Conservation (phyloP, 2,113 vertebrate genomes). For the Ochotona curzoniae region DNA sequence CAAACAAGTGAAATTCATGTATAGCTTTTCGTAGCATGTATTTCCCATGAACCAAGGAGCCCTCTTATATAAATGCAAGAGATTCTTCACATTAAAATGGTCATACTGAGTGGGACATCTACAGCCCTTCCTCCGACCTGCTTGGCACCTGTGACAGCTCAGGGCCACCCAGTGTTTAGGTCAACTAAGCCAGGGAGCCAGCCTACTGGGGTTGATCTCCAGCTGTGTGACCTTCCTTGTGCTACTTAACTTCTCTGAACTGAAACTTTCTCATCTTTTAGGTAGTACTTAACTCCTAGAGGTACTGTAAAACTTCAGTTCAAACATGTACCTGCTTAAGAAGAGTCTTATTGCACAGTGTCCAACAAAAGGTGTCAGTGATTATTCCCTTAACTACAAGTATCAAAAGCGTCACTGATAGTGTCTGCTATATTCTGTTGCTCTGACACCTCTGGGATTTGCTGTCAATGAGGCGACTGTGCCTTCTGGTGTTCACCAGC, state of each 20-base stretch:
- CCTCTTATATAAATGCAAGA: neutral
- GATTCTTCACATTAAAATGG: neutral
- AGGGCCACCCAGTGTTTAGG: neutral
- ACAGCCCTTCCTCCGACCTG: neutral
- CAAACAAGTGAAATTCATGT: no score
- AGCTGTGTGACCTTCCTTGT: neutral
- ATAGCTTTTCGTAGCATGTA: no score
- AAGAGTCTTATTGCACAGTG: neutral
- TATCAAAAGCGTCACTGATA: neutral
- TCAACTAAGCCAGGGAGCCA: neutral
- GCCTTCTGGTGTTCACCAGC: neutral
- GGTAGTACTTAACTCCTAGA: neutral
- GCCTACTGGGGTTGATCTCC: neutral
- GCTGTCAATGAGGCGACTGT: neutral
- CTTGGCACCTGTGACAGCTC: no score
- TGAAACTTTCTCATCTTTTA: neutral
- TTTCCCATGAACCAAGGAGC: no score
- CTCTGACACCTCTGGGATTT: neutral
- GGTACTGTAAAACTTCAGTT: neutral
- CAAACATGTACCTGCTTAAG: neutral
- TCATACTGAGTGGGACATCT: neutral
- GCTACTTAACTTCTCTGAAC: neutral
- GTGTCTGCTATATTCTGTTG: neutral
- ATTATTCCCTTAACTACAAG: neutral
- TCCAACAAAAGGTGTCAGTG: neutral